phyloP scores from a whole-genome alignment of 2,888 invertebrate genomes.

The Hemithea aestivaria region DNA sequence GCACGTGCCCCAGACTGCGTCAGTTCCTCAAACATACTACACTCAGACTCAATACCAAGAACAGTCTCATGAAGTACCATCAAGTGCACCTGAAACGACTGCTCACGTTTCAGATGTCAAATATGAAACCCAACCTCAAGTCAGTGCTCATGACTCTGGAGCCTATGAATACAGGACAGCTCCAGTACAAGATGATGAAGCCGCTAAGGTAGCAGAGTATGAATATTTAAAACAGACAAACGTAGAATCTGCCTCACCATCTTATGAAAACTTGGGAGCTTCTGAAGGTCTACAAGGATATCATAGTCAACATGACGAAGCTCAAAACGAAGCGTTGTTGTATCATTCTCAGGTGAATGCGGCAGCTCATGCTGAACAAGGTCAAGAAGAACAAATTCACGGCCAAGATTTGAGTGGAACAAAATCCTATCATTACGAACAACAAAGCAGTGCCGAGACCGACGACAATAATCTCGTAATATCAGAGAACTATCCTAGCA shows the following conservation, averaged over 20 bases:
- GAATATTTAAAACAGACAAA: constrained; percentile 22
- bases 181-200: constrained; percentile 29
- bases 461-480: constrained; percentile 52
- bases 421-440: constrained; percentile 54
- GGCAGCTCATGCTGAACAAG: constrained; percentile 25
- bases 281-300: constrained; percentile 37
- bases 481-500: constrained; percentile 79
- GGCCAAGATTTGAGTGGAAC: constrained; percentile 38
- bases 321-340: constrained; percentile 41
- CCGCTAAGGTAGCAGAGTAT: constrained; percentile 29
- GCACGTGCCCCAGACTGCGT: constrained; percentile 47
- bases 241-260: constrained; percentile 26
- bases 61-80: constrained; percentile 33
- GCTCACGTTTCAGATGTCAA: constrained; percentile 37
- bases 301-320: constrained; percentile 37
- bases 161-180: constrained; percentile 20
- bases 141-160: constrained; percentile 15
- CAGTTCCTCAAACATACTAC: constrained; percentile 49
- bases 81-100: constrained; percentile 25
- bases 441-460: constrained; percentile 42
- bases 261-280: constrained; percentile 25
- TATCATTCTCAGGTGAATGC: constrained; percentile 31
- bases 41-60: constrained; percentile 53
- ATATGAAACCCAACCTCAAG: constrained; percentile 42
- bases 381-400: constrained; percentile 36